phyloP scores from a whole-genome alignment of 2,797 vertebrate genomes.

The Cuculus canorus region DNA sequence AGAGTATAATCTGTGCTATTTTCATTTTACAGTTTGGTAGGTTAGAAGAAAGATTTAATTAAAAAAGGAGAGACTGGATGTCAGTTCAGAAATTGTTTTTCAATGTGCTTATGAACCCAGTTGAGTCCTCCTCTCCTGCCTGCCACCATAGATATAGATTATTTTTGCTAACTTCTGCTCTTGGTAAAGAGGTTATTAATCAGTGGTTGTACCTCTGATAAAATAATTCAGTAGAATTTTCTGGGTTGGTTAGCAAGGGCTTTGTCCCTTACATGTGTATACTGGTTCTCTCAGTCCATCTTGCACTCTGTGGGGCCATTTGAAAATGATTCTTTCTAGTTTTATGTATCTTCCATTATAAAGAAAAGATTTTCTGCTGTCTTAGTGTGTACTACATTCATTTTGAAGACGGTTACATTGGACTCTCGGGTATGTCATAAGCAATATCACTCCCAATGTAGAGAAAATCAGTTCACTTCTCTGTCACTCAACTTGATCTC shows the following conservation, averaged over 20 bases:
- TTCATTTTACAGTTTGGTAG: not conserved
- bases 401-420: not conserved
- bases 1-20: constrained; percentile 34
- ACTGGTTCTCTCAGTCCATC: not conserved
- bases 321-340: constrained; percentile 16
- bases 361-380: constrained; percentile 8
- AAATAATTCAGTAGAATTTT: constrained; percentile 24
- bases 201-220: not conserved
- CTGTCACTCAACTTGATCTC: not conserved
- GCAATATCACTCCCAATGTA: not conserved
- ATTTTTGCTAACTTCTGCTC: constrained; percentile 8
- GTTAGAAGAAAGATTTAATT: constrained; percentile 31
- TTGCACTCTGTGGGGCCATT: not conserved
- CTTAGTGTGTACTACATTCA: not conserved
- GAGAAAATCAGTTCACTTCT: not conserved
- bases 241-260: not conserved
- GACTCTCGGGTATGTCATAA: not conserved
- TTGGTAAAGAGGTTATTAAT: constrained; percentile 2
- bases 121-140: not conserved
- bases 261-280: not conserved
- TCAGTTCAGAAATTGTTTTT: not conserved
- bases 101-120: not conserved
- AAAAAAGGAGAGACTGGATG: not conserved
- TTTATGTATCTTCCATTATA: constrained; percentile 6
- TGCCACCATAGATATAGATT: not conserved